Evolutionary conservation across 2,797 vertebrate genomes (phyloP), one percentile per base, ranked within the genome.

Genomic region (Spinibarbus caldwelli): DNA sequence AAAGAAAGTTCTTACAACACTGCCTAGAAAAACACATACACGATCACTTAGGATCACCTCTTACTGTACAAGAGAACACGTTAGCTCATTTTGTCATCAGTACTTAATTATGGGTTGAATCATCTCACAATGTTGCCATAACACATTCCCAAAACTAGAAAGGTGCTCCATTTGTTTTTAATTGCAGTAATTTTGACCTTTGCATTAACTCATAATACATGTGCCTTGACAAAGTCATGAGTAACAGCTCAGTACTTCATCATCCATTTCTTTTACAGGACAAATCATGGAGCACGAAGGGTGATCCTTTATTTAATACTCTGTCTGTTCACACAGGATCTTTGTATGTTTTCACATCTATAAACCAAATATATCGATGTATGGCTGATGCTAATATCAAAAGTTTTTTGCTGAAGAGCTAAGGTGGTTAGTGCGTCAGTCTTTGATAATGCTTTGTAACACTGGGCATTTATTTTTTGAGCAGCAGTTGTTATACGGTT

Each of bases 211-310:
- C 82, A 41, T 21, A 52, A 76, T 31, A 83, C 54, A 75, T 26
- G 81, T 83, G 81, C 70, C 81, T 83, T 83, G 54, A 75, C 12
- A 75, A 54, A 23, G 11, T 78, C n/a, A 78, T 54, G 45, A 84
- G 52, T n/a, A 17, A 52, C n/a, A 31, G 34, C 62, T 67, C 45
- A 15, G 34, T 57, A n/a, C 31, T 77, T 54, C 57, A 43, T 29
- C 34, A 26, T 38, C 7, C 14, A 1, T 41, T 71, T 82, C 5
- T 38, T 80, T 67, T 66, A 66, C 57, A 38, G 59, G 45, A 73
- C 29, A 83, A 76, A 57, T 17, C 17, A 14, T 57, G n/a, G 38
- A 64, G 21, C 45, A 21, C 23, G 4, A 76, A 83, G 70, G 41
- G 29, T 62, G 70, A 47, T 82, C 34, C 43, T 67, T 72, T 21